Conservation (phyloP, 1,140 invertebrate species). For the Paraescarpia echinospica region DNA sequence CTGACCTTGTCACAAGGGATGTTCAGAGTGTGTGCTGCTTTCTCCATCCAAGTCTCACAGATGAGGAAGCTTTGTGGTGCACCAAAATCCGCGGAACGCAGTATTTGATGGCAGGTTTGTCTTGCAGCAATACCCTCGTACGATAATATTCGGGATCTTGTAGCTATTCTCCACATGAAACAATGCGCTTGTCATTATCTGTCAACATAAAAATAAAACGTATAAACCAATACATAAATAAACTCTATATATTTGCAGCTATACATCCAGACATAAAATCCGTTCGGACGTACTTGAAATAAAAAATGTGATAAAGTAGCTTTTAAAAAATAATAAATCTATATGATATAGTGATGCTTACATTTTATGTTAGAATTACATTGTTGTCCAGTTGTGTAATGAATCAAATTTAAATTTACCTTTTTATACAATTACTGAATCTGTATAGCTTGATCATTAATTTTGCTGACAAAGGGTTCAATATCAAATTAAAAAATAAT, state of each 20-base stretch:
- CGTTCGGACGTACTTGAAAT: not conserved
- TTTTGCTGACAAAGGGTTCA: too few relatives aligned
- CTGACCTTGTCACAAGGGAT: slow-evolving; percentile 38
- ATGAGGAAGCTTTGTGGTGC: slow-evolving; percentile 54
- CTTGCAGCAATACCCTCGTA: slow-evolving; percentile 48
- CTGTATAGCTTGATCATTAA: too few relatives aligned
- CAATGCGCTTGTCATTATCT: slow-evolving; percentile 78
- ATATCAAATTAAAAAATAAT: not conserved
- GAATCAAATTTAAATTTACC: too few relatives aligned
- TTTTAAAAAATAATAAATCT: too few relatives aligned
- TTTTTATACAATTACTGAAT: too few relatives aligned
- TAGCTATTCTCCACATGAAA: slow-evolving; percentile 66
- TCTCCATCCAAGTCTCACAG: slow-evolving; percentile 47
- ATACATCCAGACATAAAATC: not conserved
- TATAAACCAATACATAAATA: not conserved
- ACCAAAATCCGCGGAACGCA: slow-evolving; percentile 59
- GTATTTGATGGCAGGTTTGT: slow-evolving; percentile 60
- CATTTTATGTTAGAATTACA: too few relatives aligned
- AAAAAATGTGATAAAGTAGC: not conserved
- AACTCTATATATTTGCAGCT: not conserved
- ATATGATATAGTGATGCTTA: too few relatives aligned
- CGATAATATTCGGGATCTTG: slow-evolving; percentile 48
- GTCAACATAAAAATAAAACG: not conserved
- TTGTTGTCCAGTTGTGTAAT: too few relatives aligned
- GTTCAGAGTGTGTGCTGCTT: slow-evolving; percentile 45